Evolutionary conservation across 2,888 invertebrate species (phyloP).

Genomic region (Macaria liturata): DNA sequence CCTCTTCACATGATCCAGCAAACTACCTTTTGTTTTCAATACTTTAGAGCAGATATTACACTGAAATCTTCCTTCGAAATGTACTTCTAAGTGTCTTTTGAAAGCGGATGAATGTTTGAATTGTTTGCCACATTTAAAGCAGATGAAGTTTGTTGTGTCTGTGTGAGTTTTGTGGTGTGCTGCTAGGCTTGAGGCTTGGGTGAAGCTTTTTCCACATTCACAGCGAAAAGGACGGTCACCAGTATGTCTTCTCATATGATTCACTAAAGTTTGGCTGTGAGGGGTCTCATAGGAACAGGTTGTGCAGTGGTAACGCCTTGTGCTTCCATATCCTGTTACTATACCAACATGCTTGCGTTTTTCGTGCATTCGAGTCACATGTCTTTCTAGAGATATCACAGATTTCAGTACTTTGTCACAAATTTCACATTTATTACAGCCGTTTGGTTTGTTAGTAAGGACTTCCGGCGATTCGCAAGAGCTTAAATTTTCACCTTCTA

Average conservation of each 20-base stretch:
- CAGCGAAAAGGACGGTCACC: conserved; percentile 73
- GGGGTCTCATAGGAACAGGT: conserved; percentile 69
- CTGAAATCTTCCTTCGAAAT: conserved; percentile 58
- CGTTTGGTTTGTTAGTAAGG: background rate
- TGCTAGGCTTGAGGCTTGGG: conserved; percentile 69
- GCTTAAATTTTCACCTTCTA: conserved; percentile 15
- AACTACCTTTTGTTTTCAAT: conserved; percentile 66
- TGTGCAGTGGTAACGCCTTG: conserved; percentile 69
- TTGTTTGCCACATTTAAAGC: conserved; percentile 73
- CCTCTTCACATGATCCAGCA: conserved; percentile 67
- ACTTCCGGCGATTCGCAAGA: conserved; percentile 1
- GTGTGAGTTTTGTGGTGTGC: conserved; percentile 74
- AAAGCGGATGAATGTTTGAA: conserved; percentile 74
- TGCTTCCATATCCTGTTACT: conserved; percentile 65
- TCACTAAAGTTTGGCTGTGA: conserved; percentile 73
- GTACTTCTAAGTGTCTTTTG: conserved; percentile 69
- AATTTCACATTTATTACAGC: conserved; percentile 44
- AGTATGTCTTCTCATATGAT: conserved; percentile 73
- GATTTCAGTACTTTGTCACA: conserved; percentile 64
- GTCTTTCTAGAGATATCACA: conserved; percentile 57
- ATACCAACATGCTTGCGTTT: conserved; percentile 62
- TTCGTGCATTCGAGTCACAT: conserved; percentile 66
- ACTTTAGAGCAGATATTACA: conserved; percentile 70
- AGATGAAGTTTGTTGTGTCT: conserved; percentile 62
- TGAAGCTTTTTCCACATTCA: conserved; percentile 73